These are phyloP conservation scores for Columba janthina DNA, from an alignment of 2,113 vertebrate species.

Conservation along the genomic window DNA sequence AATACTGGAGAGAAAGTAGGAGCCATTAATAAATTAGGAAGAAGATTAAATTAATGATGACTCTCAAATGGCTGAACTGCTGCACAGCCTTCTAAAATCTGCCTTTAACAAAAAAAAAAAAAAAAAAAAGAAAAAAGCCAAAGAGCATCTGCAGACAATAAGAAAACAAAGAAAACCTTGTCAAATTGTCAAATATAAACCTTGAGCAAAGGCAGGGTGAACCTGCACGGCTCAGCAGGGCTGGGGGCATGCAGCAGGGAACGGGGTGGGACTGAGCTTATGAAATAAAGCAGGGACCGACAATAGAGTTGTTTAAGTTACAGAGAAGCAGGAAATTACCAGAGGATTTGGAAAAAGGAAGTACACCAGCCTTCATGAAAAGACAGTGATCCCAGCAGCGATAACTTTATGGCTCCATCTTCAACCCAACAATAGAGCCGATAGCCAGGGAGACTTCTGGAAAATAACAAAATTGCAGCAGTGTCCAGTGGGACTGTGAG, in stretches of 20 bases:
- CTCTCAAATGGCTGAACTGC: conserved; percentile 48
- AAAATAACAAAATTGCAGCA: neutral
- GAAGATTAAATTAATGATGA: conserved; percentile 67
- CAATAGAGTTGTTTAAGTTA: conserved; percentile 1
- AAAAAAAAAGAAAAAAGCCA: neutral
- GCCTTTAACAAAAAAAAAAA: neutral
- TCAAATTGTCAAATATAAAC: neutral
- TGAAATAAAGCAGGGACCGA: neutral
- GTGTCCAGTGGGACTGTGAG: accelerated
- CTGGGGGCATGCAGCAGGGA: neutral
- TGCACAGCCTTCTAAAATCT: conserved; percentile 20
- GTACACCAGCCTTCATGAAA: neutral
- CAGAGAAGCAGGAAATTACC: conserved; percentile 45
- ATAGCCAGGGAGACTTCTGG: neutral
- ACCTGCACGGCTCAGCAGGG: neutral
- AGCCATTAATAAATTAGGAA: conserved; percentile 69
- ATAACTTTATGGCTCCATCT: neutral
- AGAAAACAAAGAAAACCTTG: conserved; percentile 13
- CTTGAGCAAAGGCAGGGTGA: neutral
- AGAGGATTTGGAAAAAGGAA: neutral
- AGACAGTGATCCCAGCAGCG: neutral
- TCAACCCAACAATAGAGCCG: neutral
- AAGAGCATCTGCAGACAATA: neutral
- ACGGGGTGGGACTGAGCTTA: neutral
- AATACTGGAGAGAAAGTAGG: conserved; percentile 33